Evolutionary conservation across 2,888 invertebrate species (phyloP).

Genomic region (Acleris cristana): DNA sequence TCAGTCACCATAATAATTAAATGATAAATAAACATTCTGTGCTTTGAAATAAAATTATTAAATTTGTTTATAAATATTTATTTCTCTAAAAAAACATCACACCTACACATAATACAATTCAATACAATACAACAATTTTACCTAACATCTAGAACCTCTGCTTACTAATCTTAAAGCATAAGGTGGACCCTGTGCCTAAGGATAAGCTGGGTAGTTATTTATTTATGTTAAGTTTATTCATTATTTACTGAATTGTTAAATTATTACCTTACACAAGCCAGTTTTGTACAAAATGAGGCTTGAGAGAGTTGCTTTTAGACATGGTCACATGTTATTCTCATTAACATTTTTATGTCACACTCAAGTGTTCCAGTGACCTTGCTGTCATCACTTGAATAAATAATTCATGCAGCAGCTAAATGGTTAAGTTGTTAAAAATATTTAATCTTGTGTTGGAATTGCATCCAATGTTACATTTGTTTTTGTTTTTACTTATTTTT

Average conservation of each 20-base stretch:
- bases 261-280: not conserved
- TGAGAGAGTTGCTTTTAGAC: not conserved
- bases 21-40: no score
- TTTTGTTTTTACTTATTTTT: slow-evolving; percentile 10
- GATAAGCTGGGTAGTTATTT: no score
- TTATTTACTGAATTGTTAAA: not conserved
- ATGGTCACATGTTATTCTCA: slow-evolving; percentile 21
- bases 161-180: no score
- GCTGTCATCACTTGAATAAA: slow-evolving; percentile 28
- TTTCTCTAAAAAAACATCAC: no score
- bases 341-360: slow-evolving; percentile 18
- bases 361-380: slow-evolving; percentile 27
- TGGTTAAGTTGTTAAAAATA: slow-evolving; percentile 16
- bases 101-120: no score
- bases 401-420: slow-evolving; percentile 14
- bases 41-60: no score
- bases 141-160: no score
- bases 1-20: no score
- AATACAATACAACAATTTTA: no score
- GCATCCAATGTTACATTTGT: slow-evolving; percentile 7
- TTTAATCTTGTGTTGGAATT: not conserved
- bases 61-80: no score
- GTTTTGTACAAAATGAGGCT: not conserved
- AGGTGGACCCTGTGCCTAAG: no score
- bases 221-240: no score